A percentile compares a stretch with the other conserved stretches of the same genome.
Conservation (phyloP, 1,140 invertebrate genomes). For the Trichonephila clavata region DNA sequence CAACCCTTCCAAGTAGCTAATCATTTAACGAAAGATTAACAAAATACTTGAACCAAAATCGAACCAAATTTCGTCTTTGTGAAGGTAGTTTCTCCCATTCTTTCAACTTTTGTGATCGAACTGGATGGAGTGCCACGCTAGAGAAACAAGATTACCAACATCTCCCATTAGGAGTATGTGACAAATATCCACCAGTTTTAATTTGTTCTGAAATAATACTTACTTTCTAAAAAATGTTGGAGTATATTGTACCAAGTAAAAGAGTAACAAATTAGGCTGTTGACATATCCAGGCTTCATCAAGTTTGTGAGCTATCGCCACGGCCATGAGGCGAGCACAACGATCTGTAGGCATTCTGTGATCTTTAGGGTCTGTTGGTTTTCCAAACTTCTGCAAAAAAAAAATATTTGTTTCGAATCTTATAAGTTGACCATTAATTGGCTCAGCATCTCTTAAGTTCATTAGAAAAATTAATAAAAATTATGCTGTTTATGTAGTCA, state of each 20-base stretch:
- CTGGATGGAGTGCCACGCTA: no score
- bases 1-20: no score
- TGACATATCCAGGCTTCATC: slow-evolving; percentile 88
- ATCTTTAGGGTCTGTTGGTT: slow-evolving; percentile 80
- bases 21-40: no score
- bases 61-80: no score
- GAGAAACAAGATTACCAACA: no score
- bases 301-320: slow-evolving; percentile 89
- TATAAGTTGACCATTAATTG: no score
- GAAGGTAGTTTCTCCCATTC: no score
- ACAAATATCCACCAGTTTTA: background rate
- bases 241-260: slow-evolving; percentile 86
- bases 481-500: no score
- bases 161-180: background rate
- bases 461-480: no score
- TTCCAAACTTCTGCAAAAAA: slow-evolving; percentile 65
- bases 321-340: slow-evolving; percentile 87
- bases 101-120: no score
- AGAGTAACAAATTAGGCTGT: slow-evolving; percentile 85
- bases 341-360: slow-evolving; percentile 86
- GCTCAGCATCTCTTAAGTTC: no score
- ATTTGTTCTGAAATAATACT: background rate
- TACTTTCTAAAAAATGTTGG: slow-evolving; percentile 81
- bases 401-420: slow-evolving; percentile 11
- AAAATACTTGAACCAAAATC: no score